These are phyloP conservation scores for Diachrysia chrysitis DNA, from an alignment of 2,888 invertebrate genomes.

Conservation along the genomic window DNA sequence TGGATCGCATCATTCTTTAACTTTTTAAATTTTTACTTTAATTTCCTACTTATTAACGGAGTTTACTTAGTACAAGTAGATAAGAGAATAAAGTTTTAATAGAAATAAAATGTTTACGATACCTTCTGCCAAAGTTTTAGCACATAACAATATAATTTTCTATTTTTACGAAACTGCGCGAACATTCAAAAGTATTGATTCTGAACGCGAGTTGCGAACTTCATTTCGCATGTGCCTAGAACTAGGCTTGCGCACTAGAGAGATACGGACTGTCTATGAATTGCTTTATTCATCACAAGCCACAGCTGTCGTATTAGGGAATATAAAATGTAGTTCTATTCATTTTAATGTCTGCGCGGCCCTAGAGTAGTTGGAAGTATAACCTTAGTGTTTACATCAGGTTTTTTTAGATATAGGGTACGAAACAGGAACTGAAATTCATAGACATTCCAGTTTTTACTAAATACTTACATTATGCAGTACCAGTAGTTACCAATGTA, in stretches of 20 bases:
- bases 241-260: constrained; percentile 63
- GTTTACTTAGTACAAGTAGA: neutral
- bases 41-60: neutral
- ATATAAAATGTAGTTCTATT: constrained; percentile 35
- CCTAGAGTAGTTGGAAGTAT: constrained; percentile 13
- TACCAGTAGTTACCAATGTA: too few relatives aligned
- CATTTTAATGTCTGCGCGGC: constrained; percentile 34
- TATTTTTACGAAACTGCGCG: constrained; percentile 54
- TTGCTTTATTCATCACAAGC: constrained; percentile 27
- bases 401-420: neutral
- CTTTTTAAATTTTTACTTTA: neutral
- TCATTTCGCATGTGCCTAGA: constrained; percentile 59
- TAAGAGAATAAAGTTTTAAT: neutral
- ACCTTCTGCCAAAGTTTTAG: neutral
- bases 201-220: constrained; percentile 30
- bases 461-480: neutral
- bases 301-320: constrained; percentile 26
- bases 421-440: neutral
- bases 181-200: constrained; percentile 65
- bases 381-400: neutral
- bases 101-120: neutral
- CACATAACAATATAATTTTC: neutral
- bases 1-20: neutral
- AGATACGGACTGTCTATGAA: constrained; percentile 32
- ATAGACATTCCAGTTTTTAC: neutral